Conservation (phyloP, 2,797 vertebrate species). For the Crocidura indochinensis region DNA sequence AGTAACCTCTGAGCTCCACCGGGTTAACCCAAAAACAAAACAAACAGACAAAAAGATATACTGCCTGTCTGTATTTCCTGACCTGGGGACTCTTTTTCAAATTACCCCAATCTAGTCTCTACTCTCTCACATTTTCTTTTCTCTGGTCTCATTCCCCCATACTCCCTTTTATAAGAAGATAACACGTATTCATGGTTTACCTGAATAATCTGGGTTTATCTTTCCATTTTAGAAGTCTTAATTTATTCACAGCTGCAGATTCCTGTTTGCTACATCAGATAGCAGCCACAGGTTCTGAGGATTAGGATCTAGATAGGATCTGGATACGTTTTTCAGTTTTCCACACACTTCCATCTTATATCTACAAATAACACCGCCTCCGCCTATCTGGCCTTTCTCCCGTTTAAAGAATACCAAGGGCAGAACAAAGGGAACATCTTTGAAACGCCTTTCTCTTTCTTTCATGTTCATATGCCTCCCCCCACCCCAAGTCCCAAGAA, state of each 20-base stretch:
- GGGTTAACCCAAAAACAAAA: too few species aligned
- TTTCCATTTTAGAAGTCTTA: background rate
- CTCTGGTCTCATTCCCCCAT: background rate
- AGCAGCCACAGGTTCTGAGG: background rate
- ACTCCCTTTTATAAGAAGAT: background rate
- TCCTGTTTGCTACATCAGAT: background rate
- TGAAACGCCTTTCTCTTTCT: background rate
- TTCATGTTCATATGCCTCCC: conserved; percentile 29
- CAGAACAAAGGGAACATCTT: background rate
- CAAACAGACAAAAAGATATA: background rate
- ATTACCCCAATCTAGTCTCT: background rate
- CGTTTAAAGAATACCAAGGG: background rate
- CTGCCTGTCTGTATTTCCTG: background rate
- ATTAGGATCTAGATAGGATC: conserved; percentile 11
- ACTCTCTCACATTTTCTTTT: background rate
- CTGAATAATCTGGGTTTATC: background rate
- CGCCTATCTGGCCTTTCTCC: background rate
- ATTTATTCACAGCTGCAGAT: conserved; percentile 43
- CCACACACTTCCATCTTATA: background rate
- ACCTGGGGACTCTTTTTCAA: background rate
- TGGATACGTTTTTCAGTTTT: background rate
- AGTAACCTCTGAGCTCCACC: too few species aligned
- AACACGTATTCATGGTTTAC: background rate
- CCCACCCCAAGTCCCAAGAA: background rate
- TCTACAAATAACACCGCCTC: background rate